These are phyloP conservation scores for Anarsia innoxiella DNA, from an alignment of 2,888 invertebrate genomes.

Conservation along the genomic window DNA sequence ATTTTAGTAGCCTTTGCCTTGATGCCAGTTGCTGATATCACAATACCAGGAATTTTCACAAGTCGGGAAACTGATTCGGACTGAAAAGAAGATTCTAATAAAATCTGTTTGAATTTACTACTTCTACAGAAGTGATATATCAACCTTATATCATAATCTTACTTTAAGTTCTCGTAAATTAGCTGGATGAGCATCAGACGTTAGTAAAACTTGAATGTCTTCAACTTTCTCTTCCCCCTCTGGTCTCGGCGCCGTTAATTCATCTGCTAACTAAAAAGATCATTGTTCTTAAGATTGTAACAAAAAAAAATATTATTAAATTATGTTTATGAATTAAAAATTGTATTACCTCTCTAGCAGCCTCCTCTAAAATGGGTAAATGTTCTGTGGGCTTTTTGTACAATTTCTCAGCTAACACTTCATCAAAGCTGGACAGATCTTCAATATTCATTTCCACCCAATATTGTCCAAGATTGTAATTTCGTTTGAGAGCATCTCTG, in stretches of 20 bases:
- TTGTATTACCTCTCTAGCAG: slow-evolving; percentile 91
- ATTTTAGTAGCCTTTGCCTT: slow-evolving; percentile 96
- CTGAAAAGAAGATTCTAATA: slow-evolving; percentile 58
- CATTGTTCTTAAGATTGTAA: too few relatives aligned
- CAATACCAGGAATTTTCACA: slow-evolving; percentile 96
- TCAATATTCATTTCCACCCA: slow-evolving; percentile 95
- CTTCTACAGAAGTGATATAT: too few relatives aligned
- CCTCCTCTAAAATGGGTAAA: slow-evolving; percentile 95
- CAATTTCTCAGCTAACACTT: slow-evolving; percentile 91
- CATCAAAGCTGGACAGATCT: slow-evolving; percentile 96
- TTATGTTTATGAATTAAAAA: too few relatives aligned
- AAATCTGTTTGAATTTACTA: too few relatives aligned
- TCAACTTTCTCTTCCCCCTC: slow-evolving; percentile 92
- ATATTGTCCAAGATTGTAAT: slow-evolving; percentile 92
- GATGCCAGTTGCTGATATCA: slow-evolving; percentile 94
- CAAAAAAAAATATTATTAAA: too few relatives aligned
- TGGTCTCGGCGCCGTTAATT: slow-evolving; percentile 94
- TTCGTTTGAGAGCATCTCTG: slow-evolving; percentile 94
- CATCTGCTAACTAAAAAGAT: slow-evolving; percentile 85
- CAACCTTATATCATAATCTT: slow-evolving; percentile 21
- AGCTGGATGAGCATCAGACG: slow-evolving; percentile 88
- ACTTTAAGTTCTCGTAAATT: slow-evolving; percentile 91
- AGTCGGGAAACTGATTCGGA: slow-evolving; percentile 94
- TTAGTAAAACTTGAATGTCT: slow-evolving; percentile 93
- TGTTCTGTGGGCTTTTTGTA: slow-evolving; percentile 95